These are phyloP conservation scores for Ornithoptera alexandrae DNA, from an alignment of 2,888 invertebrate genomes.

Conservation along the genomic window DNA sequence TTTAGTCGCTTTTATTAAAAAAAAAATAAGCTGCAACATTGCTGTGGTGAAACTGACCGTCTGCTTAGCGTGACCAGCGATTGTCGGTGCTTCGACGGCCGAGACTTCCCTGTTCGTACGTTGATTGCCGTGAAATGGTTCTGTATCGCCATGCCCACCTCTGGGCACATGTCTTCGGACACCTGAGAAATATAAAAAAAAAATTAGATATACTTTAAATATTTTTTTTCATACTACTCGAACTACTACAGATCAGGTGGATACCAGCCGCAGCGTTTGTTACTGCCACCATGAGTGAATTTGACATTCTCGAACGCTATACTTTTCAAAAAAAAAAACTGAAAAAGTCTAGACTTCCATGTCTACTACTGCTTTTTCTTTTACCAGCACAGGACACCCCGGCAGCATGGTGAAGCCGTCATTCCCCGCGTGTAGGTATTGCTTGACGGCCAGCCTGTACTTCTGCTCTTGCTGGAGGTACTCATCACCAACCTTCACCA, in stretches of 20 bases:
- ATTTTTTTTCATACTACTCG: too few species aligned
- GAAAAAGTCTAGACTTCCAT: too few species aligned
- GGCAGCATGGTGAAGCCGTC: conserved; percentile 92
- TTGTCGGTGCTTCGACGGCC: conserved; percentile 90
- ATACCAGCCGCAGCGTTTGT: too few species aligned
- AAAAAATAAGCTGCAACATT: background rate
- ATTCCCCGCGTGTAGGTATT: conserved; percentile 88
- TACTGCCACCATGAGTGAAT: too few species aligned
- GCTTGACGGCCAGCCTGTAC: conserved; percentile 90
- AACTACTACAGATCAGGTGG: too few species aligned
- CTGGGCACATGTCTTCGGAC: conserved; percentile 91
- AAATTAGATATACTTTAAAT: too few species aligned
- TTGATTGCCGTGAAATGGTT: conserved; percentile 94
- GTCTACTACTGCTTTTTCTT: conserved; percentile 32
- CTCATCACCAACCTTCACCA: conserved; percentile 92
- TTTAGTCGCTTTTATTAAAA: background rate
- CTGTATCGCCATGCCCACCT: conserved; percentile 90
- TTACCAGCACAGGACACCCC: conserved; percentile 86
- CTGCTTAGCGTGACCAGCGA: conserved; percentile 90
- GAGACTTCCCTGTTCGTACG: conserved; percentile 85
- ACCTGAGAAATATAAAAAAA: conserved; percentile 71
- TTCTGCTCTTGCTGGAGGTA: conserved; percentile 85
- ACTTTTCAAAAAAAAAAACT: too few species aligned
- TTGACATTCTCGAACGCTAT: too few species aligned
- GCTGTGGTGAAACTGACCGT: conserved; percentile 62